Evolutionary conservation across 2,113 vertebrate species (phyloP), one percentile per base, ranked within the genome.

Genomic region (Marcusenius ussheri): DNA sequence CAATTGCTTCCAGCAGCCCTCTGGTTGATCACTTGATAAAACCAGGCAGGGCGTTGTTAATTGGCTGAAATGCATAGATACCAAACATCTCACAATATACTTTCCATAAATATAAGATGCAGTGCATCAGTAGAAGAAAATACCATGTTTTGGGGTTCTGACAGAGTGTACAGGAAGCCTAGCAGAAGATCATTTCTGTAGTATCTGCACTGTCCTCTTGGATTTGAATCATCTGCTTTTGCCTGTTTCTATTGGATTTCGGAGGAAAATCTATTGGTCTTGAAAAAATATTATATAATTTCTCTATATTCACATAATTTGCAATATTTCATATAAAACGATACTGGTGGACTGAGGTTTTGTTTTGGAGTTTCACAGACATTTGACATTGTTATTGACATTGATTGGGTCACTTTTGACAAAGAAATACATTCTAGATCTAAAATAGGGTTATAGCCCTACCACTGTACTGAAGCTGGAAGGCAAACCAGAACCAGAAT

Each of bases 1-100:
- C 50, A 19, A 53, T 53, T 35, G 85, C 85, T 56, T 53, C 50
- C 50, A 17, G 50, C 5, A 35, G 49, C 27, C 47, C 5, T 11
- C n/a, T 87, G n/a, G n/a, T n/a, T 87, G 50, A 87, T 56, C 15
- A 53, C n/a, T 39, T 35, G 15, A 87, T 87, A 87, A 51, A 87
- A 19, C 11, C 49, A 53, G 31, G 56, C 85, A 56, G 46, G 49
- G 27, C 7, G 1, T 31, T 87, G 21, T 87, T 53, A 87, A 87
- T 87, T 87, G n/a, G 2, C 85, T 53, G 50, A 87, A 87, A 87
- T 39, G 8, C 27, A 51, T 51, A 87, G 5, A 87, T 87, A 53
- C 24, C 27, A 87, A 50, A 7, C n/a, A 19, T 21, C 85, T 53
- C 50, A 35, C 50, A n/a, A 17, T 35, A 17, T 31, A 31, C 15